Evolutionary conservation across 2,113 vertebrate genomes (phyloP), one percentile per base, ranked within the genome.

Genomic region (Salvelinus alpinus): DNA sequence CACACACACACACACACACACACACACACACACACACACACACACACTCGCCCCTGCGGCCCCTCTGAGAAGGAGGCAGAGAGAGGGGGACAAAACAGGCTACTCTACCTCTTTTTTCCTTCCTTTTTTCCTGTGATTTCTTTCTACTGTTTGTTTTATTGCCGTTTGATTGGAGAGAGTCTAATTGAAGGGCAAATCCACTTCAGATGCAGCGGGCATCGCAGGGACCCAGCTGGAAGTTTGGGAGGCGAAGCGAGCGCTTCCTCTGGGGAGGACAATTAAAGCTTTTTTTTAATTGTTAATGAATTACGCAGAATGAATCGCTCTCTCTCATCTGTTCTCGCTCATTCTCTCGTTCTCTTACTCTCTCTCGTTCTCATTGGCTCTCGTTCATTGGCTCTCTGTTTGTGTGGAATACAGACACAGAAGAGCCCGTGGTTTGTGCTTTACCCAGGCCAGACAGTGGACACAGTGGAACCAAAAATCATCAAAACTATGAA

Each of bases 201-300:
- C 20, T 62, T 62, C 59, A 62, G 16, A 86, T 87, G 80, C 80
- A 76, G 78, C 73, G 78, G 78, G 80, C 78, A 75, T 75, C 65
- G 86, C 64, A 77, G 20, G n/a, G 76, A 85, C 90, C 77, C 88
- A 75, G 81, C 72, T 70, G 83, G 88, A 83, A 81, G 82, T 51
- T 51, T 51, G 48, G 12, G 51, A 54, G 51, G 16, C 51, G 1
- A 54, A 5, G 16, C 51, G 71, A 80, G 76, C 86, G 80, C 79
- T 81, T 81, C 74, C 88, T 86, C 91, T 85, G 44, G 87, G 89
- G 87, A 90, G 76, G 78, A 80, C 85, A 92, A 85, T 90, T 91
- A 88, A 84, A 20, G 72, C 81, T 69, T 82, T 87, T 86, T 89
- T 89, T 88, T 34, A 11, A 13, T 66, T 86, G 75, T 83, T 92